phyloP scores from a whole-genome alignment of 2,113 vertebrate species.

The Nerophis ophidion region DNA sequence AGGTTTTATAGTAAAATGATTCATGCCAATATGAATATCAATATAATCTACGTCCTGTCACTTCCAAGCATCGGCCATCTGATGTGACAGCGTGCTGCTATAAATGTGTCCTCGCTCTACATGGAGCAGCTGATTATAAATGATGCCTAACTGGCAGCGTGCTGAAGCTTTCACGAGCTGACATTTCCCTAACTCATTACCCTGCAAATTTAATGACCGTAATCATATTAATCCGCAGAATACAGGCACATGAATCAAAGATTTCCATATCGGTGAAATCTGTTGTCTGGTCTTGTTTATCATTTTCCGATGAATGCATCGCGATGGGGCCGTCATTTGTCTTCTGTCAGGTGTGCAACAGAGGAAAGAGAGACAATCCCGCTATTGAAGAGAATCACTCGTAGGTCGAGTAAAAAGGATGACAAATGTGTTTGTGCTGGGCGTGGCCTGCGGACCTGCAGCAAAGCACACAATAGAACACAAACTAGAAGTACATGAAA shows the following conservation, averaged over 20 bases:
- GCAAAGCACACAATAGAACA: no score
- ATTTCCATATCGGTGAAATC: constrained; percentile 33
- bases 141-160: constrained; percentile 35
- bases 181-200: constrained; percentile 59
- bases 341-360: constrained; percentile 5
- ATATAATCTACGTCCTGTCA: constrained; percentile 50
- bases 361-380: neutral
- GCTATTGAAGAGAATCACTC: neutral
- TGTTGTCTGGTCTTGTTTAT: constrained; percentile 43
- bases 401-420: neutral
- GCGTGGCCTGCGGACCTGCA: no score
- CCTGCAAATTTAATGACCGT: constrained; percentile 53
- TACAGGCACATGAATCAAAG: constrained; percentile 44
- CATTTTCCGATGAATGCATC: constrained; percentile 42
- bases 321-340: constrained; percentile 12
- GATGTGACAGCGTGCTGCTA: constrained; percentile 13
- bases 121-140: constrained; percentile 49
- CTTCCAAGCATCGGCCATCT: constrained; percentile 55
- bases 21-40: constrained; percentile 47
- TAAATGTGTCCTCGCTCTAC: constrained; percentile 37
- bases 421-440: neutral
- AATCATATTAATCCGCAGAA: constrained; percentile 51
- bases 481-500: no score
- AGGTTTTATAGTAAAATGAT: constrained; percentile 31
- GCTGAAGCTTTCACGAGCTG: constrained; percentile 39